phyloP scores from a whole-genome alignment of 1,140 invertebrate genomes.

The Orchestia grillus region DNA sequence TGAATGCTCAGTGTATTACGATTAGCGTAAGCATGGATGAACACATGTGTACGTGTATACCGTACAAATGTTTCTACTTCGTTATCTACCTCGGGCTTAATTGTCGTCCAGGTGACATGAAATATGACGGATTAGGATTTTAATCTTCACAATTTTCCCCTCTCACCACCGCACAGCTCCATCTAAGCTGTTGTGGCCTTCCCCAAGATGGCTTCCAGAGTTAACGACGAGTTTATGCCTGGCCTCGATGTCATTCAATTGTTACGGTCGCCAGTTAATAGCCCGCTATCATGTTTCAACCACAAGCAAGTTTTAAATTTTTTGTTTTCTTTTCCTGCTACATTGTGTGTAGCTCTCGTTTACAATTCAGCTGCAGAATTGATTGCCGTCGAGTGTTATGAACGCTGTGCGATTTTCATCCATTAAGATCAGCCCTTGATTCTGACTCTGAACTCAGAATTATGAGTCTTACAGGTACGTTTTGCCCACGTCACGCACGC shows the following conservation, averaged over 20 bases:
- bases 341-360: too few species aligned
- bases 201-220: not conserved
- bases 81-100: not conserved
- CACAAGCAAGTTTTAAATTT: not conserved
- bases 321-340: not conserved
- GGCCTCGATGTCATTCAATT: not conserved
- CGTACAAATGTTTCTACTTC: not conserved
- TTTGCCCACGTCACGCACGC: too few species aligned
- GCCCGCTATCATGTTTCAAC: not conserved
- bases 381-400: not conserved
- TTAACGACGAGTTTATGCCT: not conserved
- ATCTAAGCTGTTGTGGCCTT: not conserved
- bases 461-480: not conserved
- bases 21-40: not conserved
- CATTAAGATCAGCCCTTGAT: not conserved
- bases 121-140: not conserved
- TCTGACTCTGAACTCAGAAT: not conserved
- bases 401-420: not conserved
- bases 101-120: not conserved
- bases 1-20: not conserved
- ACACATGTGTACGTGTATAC: not conserved
- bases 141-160: not conserved
- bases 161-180: not conserved
- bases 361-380: not conserved
- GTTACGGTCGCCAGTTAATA: not conserved